These are phyloP conservation scores for Hiodon tergisus DNA, from an alignment of 2,113 vertebrate species.

Conservation along the genomic window DNA sequence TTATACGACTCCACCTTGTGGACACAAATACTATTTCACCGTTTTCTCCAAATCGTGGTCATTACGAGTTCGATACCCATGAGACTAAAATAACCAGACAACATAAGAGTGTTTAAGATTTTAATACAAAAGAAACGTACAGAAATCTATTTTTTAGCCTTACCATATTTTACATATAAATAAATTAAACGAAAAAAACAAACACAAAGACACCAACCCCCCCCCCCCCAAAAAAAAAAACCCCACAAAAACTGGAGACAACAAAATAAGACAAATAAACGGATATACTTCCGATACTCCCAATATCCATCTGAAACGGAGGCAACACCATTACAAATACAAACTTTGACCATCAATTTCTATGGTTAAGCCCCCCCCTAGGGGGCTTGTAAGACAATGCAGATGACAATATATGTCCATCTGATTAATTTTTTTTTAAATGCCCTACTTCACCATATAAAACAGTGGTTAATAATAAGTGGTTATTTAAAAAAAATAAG, in stretches of 20 bases:
- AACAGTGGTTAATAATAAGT: too few species aligned
- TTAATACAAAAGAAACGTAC: conserved; percentile 39
- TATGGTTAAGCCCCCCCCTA: too few species aligned
- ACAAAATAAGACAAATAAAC: neutral
- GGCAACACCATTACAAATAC: too few species aligned
- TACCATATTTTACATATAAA: conserved; percentile 47
- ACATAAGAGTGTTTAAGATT: conserved; percentile 26
- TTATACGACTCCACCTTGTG: conserved; percentile 13
- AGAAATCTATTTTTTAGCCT: conserved; percentile 19
- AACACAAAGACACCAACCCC: neutral
- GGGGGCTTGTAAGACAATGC: too few species aligned
- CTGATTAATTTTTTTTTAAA: too few species aligned
- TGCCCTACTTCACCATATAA: too few species aligned
- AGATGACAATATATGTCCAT: too few species aligned
- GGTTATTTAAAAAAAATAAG: too few species aligned
- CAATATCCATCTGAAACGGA: too few species aligned
- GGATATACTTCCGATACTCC: neutral
- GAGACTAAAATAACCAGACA: neutral
- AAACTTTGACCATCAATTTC: too few species aligned
- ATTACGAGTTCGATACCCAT: neutral
- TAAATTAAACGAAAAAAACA: conserved; percentile 3
- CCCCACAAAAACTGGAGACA: neutral
- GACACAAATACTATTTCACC: neutral
- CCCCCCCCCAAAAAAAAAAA: neutral
- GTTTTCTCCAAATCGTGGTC: neutral